Conservation (phyloP, 2,888 invertebrate species). For the Blastobasis adustella region DNA sequence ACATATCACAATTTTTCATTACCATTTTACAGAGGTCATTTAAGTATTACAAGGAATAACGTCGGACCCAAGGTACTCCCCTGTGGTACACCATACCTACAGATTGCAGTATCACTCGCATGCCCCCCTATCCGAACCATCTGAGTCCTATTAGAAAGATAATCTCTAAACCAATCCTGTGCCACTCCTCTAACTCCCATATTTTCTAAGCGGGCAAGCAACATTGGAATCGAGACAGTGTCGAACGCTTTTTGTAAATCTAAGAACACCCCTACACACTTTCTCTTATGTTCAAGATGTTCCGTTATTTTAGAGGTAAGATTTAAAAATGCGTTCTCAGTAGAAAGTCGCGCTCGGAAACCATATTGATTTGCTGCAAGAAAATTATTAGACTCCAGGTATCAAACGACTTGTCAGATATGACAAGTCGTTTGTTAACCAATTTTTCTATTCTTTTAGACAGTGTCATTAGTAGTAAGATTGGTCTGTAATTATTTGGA, state of each 20-base stretch:
- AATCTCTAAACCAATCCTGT: neutral
- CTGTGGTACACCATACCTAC: too few species aligned
- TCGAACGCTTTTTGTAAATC: neutral
- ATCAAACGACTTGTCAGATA: too few species aligned
- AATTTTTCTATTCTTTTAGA: neutral
- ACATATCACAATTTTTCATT: too few species aligned
- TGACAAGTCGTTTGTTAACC: neutral
- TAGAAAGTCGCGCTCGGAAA: neutral
- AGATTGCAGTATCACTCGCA: too few species aligned
- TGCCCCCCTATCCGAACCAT: too few species aligned
- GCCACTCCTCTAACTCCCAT: neutral
- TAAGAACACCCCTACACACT: neutral
- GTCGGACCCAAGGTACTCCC: too few species aligned
- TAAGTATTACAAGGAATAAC: too few species aligned
- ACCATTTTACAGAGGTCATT: too few species aligned
- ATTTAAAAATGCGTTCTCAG: neutral
- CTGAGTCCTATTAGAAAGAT: too few species aligned
- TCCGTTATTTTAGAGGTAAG: neutral
- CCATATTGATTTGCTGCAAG: neutral
- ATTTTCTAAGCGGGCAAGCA: neutral
- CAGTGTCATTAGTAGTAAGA: neutral
- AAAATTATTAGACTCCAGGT: neutral
- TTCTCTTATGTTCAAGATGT: neutral
- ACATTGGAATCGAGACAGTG: neutral
- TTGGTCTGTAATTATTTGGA: neutral